Evolutionary conservation across 2,113 vertebrate genomes (phyloP), one percentile per base, ranked within the genome.

Genomic region (Dipodomys merriami): DNA sequence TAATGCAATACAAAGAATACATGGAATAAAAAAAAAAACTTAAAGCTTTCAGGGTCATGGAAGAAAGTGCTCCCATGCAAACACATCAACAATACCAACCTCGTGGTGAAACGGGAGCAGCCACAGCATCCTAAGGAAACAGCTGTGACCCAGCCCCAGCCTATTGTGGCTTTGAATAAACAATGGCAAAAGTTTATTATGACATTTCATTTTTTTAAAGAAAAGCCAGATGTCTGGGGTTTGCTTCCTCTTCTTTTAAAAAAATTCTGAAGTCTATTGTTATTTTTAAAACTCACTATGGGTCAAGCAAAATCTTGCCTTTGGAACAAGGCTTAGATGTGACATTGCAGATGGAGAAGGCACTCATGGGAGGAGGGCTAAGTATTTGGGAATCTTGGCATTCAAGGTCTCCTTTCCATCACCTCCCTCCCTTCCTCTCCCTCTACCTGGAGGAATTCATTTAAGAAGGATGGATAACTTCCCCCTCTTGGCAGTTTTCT

Each of bases 381-480:
- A 95, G 91, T 23, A 46, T 22, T 53, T 92, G 7, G n/a, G 39
- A 57, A 57, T 64, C 62, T 91, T 85, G 80, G 67, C 29, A 84
- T 74, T 49, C 30, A 89, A 92, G 65, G 44, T 22, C 44, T 90
- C 76, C 16, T 88, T 89, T 27, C 88, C 25, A 64, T 77, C 5
- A 7, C n/a, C 8, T 25, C 53, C 22, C 25, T 84, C 69, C 90
- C 67, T 95, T 80, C 44, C 87, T 94, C 84, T 86, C 78, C 80
- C 35, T 44, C 69, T 84, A 94, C 72, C 82, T 44, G 84, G 71
- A 62, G n/a, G 83, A 20, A 83, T 74, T 80, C 65, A 93, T 76
- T 96, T 96, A 92, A 96, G 76, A 83, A 92, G 46, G 68, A 95
- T 76, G 94, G 94, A 83, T 53, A 2, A 79, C 62, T 96, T 89